Evolutionary conservation across 2,797 vertebrate species (phyloP), one percentile per base, ranked within the genome.

Genomic region (Cheirogaleus major): DNA sequence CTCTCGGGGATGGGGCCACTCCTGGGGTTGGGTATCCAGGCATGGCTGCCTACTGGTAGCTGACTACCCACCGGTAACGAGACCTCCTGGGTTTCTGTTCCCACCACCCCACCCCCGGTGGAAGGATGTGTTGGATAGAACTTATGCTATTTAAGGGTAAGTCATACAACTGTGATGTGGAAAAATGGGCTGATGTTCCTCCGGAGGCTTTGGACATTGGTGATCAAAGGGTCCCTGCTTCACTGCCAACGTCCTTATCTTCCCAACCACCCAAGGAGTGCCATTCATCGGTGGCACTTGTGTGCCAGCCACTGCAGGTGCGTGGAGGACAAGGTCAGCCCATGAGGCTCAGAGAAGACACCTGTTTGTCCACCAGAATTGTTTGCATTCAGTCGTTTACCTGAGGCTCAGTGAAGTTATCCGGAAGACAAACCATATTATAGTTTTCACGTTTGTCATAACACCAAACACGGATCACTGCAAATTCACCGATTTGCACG

Each of bases 211-310:
- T 65, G 57, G 65, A 81, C 8, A 1, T n/a, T 32, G 12, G 50
- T 65, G 61, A 59, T 35, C 35, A 67, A 45, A 86, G 32, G 23
- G 38, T 63, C 59, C 55, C 50, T 22, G n/a, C 32, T 75, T 50
- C 38, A 2, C 57, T 61, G 32, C 88, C 45, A 63, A 81, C 35
- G 48, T 79, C 41, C 70, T n/a, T 63, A 5, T 45, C 59, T 43
- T 43, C 43, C 73, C n/a, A 18, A 10, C 4, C 9, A 7, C 45
- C 41, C 1, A 0, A 25, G 7, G 81, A 43, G 50, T 4, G 4
- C 70, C 61, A 7, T 0, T 38, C 55, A 35, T 1, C 11, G 45
- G 10, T 12, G 17, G 55, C 17, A n/a, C 50, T 41, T 10, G 5
- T 5, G 2, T 35, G 11, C 52, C 41, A 65, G 55, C 38, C 57